These are phyloP conservation scores for Leuctra nigra DNA, from an alignment of 2,888 invertebrate genomes.

Conservation along the genomic window DNA sequence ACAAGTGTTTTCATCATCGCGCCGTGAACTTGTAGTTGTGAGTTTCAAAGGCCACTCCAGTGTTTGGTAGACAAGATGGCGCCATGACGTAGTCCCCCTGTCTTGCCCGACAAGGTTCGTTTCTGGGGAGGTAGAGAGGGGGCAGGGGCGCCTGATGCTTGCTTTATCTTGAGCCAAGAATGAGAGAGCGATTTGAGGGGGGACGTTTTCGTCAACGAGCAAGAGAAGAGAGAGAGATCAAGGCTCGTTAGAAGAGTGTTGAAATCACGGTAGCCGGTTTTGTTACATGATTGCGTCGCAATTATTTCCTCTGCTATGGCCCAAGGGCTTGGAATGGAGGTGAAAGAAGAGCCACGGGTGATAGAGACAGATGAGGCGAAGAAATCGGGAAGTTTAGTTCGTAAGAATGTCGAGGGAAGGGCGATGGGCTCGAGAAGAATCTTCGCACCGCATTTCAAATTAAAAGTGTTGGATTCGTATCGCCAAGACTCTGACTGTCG, in stretches of 20 bases:
- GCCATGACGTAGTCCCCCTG: constrained; percentile 14
- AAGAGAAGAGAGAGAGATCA: constrained; percentile 20
- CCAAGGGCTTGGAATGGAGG: constrained; percentile 22
- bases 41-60: constrained; percentile 6
- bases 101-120: not conserved
- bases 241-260: constrained; percentile 26
- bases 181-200: constrained; percentile 14
- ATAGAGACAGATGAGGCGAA: constrained; percentile 21
- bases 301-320: constrained; percentile 20
- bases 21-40: not conserved
- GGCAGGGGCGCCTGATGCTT: constrained; percentile 21
- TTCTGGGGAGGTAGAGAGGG: not conserved
- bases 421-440: constrained; percentile 75
- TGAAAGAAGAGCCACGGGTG: constrained; percentile 17
- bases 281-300: constrained; percentile 23
- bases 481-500: constrained; percentile 80
- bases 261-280: constrained; percentile 25
- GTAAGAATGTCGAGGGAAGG: constrained; percentile 21
- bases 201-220: constrained; percentile 11
- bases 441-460: constrained; percentile 82
- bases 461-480: constrained; percentile 83
- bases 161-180: constrained; percentile 24
- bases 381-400: constrained; percentile 5
- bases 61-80: constrained; percentile 19
- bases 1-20: too few species aligned